These are phyloP conservation scores for Poecilus cupreus DNA, from an alignment of 2,888 invertebrate genomes.

Conservation along the genomic window DNA sequence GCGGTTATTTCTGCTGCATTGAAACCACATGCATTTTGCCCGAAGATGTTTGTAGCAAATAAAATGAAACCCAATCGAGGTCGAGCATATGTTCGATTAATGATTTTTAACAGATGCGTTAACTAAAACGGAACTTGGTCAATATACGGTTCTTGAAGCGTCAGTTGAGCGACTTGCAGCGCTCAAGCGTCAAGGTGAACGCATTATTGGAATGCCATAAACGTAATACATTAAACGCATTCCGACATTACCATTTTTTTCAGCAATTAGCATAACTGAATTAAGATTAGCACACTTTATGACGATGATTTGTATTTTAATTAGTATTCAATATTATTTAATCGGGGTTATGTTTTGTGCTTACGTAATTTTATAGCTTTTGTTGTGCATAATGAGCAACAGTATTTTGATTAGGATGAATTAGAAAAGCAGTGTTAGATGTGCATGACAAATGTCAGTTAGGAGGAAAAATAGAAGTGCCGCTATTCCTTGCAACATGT, in stretches of 20 bases:
- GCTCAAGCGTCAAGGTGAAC: slow-evolving; percentile 7
- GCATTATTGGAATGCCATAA: slow-evolving; percentile 36
- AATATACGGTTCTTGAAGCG: slow-evolving; percentile 41
- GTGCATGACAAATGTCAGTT: no score
- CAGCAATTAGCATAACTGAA: neutral
- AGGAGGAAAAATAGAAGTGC: no score
- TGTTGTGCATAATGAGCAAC: no score
- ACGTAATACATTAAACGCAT: slow-evolving; percentile 11
- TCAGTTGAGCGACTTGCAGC: slow-evolving; percentile 23
- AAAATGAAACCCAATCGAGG: slow-evolving; percentile 42
- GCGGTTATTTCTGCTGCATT: no score
- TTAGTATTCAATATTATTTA: neutral
- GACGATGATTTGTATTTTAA: neutral
- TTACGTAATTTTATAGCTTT: neutral
- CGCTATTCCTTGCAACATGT: no score
- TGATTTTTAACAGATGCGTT: slow-evolving; percentile 31
- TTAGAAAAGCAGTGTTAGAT: no score
- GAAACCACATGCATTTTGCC: neutral
- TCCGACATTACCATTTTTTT: neutral
- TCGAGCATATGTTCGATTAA: slow-evolving; percentile 53
- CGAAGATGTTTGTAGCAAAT: neutral
- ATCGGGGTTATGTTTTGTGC: neutral
- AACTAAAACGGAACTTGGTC: slow-evolving; percentile 46
- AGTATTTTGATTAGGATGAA: no score
- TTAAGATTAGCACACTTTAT: neutral